These are phyloP conservation scores for Celastrina argiolus DNA, from an alignment of 2,888 invertebrate species.

Conservation along the genomic window DNA sequence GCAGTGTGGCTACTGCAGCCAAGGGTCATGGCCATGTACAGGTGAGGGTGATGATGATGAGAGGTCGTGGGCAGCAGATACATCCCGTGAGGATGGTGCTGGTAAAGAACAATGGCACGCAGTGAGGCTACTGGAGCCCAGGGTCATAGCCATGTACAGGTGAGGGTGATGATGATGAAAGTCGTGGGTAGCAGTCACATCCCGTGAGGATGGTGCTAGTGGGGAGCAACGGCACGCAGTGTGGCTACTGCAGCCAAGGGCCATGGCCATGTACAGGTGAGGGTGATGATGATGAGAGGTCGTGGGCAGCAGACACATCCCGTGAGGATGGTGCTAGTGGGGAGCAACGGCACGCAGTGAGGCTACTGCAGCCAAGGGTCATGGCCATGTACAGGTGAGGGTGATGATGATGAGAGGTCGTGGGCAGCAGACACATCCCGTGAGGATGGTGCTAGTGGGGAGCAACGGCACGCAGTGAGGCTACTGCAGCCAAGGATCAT, in stretches of 20 bases:
- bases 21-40: slow-evolving; percentile 85
- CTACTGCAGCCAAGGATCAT: slow-evolving; percentile 85
- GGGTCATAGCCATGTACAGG: too few species aligned
- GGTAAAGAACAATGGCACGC: too few species aligned
- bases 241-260: slow-evolving; percentile 85
- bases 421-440: too few species aligned
- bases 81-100: too few species aligned
- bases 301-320: neutral
- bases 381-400: too few species aligned
- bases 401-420: too few species aligned
- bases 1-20: slow-evolving; percentile 85
- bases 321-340: too few species aligned
- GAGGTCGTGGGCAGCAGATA: neutral
- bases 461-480: slow-evolving; percentile 84
- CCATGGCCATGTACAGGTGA: slow-evolving; percentile 84
- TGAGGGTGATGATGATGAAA: too few species aligned
- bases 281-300: neutral
- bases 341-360: too few species aligned
- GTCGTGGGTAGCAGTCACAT: too few species aligned
- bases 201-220: slow-evolving; percentile 79
- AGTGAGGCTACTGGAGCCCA: too few species aligned
- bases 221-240: slow-evolving; percentile 81
- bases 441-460: slow-evolving; percentile 79
- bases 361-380: too few species aligned
- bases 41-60: slow-evolving; percentile 48